A percentile compares a stretch with the other conserved stretches of the same genome.
Conservation (phyloP, 2,113 vertebrate genomes). For the Promerops cafer region DNA sequence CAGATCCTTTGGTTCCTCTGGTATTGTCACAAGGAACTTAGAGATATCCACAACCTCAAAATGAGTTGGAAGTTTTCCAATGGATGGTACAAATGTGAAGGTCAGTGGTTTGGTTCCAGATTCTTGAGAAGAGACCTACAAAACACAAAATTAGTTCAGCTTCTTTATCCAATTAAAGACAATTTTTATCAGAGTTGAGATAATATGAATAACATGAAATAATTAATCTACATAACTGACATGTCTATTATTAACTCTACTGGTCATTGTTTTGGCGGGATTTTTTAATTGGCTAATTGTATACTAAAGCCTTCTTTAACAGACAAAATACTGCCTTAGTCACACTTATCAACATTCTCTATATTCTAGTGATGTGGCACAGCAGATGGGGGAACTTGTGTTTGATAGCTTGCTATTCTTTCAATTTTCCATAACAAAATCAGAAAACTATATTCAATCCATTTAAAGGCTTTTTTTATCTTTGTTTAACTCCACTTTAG, state of each 20-base stretch:
- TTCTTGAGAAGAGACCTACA: slow-evolving; percentile 65
- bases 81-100: slow-evolving; percentile 84
- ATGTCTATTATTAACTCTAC: background rate
- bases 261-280: too few relatives aligned
- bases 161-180: background rate
- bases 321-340: background rate
- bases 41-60: slow-evolving; percentile 66
- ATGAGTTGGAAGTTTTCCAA: slow-evolving; percentile 79
- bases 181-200: background rate
- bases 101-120: slow-evolving; percentile 67
- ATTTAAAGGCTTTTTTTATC: background rate
- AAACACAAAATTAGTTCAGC: slow-evolving; percentile 33
- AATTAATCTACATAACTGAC: background rate
- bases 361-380: background rate
- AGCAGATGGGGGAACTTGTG: background rate
- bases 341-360: background rate
- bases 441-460: background rate
- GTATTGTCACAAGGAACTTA: slow-evolving; percentile 65
- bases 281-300: background rate
- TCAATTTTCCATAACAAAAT: background rate
- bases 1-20: slow-evolving; percentile 55
- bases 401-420: background rate
- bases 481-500: background rate
- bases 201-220: background rate
- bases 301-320: background rate